Conservation (phyloP, 2,888 invertebrate genomes). For the Plutella xylostella region DNA sequence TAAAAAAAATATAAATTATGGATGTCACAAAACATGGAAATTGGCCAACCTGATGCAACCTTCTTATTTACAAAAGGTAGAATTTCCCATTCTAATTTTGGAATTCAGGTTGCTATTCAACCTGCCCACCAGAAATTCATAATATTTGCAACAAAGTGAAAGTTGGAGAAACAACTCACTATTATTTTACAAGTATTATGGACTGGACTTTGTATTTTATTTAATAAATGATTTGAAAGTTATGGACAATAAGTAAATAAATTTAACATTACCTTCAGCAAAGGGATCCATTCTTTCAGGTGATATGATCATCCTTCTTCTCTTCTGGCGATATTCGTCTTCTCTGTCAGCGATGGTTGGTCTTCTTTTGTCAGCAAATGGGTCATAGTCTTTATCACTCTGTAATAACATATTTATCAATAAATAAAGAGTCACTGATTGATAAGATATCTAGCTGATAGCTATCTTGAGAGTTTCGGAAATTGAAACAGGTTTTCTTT, state of each 20-base stretch:
- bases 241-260: not conserved
- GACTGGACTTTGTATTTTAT: not conserved
- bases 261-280: slow-evolving; percentile 87
- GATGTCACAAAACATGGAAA: no score
- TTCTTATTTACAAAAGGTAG: no score
- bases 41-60: no score
- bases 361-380: slow-evolving; percentile 91
- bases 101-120: no score
- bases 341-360: slow-evolving; percentile 96
- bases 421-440: no score
- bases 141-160: no score
- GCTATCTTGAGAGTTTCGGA: no score
- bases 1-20: not conserved
- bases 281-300: slow-evolving; percentile 98
- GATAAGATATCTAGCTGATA: no score
- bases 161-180: no score
- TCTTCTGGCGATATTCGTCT: slow-evolving; percentile 94
- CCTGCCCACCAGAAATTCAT: no score
- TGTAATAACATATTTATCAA: slow-evolving; percentile 45
- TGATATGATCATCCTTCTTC: slow-evolving; percentile 92
- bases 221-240: not conserved
- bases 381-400: slow-evolving; percentile 94
- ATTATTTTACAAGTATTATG: no score
- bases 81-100: no score
- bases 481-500: not conserved